Percentiles rank a stretch among this genome's conserved stretches.
Conservation (phyloP, 2,113 vertebrate species). For the Leucopsar rothschildi region DNA sequence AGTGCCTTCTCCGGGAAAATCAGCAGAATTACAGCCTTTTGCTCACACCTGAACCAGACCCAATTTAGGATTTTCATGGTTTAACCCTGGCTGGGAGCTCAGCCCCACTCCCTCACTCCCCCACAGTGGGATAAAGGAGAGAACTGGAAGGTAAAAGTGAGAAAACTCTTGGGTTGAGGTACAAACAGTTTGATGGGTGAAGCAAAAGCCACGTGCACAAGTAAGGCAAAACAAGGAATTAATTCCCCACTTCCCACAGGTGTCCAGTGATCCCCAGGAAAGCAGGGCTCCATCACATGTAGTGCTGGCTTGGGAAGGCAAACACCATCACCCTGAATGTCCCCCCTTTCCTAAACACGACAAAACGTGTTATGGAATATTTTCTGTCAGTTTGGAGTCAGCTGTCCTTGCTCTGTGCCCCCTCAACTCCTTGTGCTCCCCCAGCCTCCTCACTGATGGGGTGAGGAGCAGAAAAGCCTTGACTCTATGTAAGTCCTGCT, state of each 20-base stretch:
- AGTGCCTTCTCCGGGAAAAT: background rate
- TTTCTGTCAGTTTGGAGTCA: background rate
- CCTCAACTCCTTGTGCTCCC: background rate
- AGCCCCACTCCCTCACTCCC: fast-evolving
- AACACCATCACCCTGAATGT: background rate
- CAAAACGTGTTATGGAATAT: background rate
- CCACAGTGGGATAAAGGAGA: background rate
- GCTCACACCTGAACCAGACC: background rate
- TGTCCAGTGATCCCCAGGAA: background rate
- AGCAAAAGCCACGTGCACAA: background rate
- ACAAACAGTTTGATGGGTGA: too few relatives aligned
- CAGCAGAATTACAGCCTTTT: background rate
- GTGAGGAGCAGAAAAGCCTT: background rate
- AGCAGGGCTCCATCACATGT: background rate
- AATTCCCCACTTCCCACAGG: background rate
- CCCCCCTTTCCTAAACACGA: background rate
- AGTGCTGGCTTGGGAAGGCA: background rate
- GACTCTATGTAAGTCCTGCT: background rate
- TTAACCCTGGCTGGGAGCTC: background rate
- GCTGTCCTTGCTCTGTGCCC: background rate
- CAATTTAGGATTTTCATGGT: background rate
- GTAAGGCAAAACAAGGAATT: background rate
- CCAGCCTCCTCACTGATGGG: background rate
- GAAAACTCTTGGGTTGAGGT: background rate
- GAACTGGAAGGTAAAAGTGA: background rate